These are phyloP conservation scores for Drosophila orosa DNA, from an alignment of 1,140 invertebrate species.

Conservation along the genomic window DNA sequence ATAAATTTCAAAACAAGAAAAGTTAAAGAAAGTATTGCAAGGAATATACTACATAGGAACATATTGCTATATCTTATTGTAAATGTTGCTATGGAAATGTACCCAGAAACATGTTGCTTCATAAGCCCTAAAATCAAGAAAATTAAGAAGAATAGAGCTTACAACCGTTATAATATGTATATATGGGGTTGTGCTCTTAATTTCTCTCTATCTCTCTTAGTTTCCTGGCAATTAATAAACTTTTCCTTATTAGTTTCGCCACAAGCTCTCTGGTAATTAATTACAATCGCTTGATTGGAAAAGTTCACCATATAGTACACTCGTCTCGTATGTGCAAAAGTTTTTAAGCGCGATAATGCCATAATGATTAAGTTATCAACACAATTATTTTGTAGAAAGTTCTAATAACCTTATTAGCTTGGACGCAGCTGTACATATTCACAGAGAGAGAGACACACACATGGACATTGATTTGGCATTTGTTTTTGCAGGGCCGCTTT, in stretches of 20 bases:
- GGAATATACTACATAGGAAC: not conserved
- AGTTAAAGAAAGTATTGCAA: not conserved
- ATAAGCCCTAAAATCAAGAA: too few species aligned
- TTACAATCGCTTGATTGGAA: slow-evolving; percentile 18
- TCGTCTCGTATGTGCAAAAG: slow-evolving; percentile 7
- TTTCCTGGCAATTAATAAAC: slow-evolving; percentile 8
- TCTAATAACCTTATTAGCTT: slow-evolving; percentile 18
- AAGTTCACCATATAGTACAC: slow-evolving; percentile 8
- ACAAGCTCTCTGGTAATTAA: slow-evolving; percentile 12
- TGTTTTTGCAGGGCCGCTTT: slow-evolving; percentile 54
- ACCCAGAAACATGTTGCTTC: not conserved
- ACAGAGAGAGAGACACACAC: slow-evolving; percentile 9
- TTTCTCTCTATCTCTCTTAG: not conserved
- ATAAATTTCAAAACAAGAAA: not conserved
- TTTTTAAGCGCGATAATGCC: not conserved
- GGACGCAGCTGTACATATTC: slow-evolving; percentile 1
- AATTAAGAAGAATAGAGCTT: too few species aligned
- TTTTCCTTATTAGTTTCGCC: slow-evolving; percentile 8
- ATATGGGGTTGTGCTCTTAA: not conserved
- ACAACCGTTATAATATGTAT: too few species aligned
- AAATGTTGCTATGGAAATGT: too few species aligned
- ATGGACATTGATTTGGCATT: slow-evolving; percentile 66
- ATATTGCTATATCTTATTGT: not conserved
- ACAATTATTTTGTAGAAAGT: slow-evolving; percentile 16
- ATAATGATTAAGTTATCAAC: slow-evolving; percentile 6